Conservation (phyloP, 1,140 invertebrate species). For the Lepidurus apus region DNA sequence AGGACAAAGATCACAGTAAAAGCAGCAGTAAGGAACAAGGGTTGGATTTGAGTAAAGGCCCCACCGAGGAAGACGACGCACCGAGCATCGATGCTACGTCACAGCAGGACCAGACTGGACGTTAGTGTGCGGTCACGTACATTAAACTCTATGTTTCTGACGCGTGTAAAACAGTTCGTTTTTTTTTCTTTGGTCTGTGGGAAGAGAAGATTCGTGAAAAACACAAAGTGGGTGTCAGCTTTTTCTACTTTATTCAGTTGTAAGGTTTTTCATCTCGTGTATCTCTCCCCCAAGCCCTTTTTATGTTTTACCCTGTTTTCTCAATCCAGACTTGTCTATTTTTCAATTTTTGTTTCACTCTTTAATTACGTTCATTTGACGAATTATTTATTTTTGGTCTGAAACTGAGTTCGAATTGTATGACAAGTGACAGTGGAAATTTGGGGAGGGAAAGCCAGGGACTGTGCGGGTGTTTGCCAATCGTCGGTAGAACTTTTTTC, state of each 20-base stretch:
- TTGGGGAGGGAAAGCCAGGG: neutral
- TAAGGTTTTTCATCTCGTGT: conserved; percentile 9
- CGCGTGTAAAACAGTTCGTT: neutral
- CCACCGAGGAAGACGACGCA: neutral
- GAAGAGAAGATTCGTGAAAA: neutral
- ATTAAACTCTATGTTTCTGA: neutral
- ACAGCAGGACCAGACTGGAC: conserved; percentile 2
- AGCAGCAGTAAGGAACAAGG: neutral
- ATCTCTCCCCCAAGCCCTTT: conserved; percentile 9
- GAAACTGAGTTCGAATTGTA: neutral
- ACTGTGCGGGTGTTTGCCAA: conserved; percentile 5
- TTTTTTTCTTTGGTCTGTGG: neutral
- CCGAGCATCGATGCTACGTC: neutral
- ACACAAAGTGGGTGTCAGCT: conserved; percentile 7
- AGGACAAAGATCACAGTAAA: neutral
- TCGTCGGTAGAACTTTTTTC: neutral
- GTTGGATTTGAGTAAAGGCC: neutral
- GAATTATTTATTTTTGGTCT: conserved; percentile 15
- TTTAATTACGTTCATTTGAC: neutral
- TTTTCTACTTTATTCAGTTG: conserved; percentile 19
- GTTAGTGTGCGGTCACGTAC: neutral
- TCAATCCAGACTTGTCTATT: conserved; percentile 1
- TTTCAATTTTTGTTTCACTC: neutral
- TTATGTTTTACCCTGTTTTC: neutral
- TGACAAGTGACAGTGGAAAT: neutral